Evolutionary conservation across 2,797 vertebrate genomes (phyloP), one percentile per base, ranked within the genome.

Genomic region (Buceros bicornis): DNA sequence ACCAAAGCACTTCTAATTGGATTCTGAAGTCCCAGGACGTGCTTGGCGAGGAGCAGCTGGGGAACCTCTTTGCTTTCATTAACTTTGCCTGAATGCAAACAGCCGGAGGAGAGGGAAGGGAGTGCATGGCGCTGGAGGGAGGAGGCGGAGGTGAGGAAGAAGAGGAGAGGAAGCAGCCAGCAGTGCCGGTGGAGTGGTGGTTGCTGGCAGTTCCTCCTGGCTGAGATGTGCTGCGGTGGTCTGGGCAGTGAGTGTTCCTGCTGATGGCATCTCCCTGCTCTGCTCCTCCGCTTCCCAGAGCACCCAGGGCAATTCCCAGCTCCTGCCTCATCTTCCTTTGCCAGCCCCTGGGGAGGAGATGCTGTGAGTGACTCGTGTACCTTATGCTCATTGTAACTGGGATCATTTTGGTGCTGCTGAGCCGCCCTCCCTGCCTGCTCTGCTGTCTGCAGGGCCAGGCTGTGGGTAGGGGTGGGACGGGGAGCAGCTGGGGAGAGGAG

Each of bases 51-150:
- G 50, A 71, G 58, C 69, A 61, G 80, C 37, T 57, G 72, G 50
- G 28, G 33, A 79, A 43, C 40, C 29, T 26, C 56, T 19, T 62
- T 16, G 43, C 35, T 90, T 56, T 87, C 43, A 31, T 87, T 65
- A 50, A 33, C 45, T 79, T 62, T 42, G 22, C 45, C 33, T 29
- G 25, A 25, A 74, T 51, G 15, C 16, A 33, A 51, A 33, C 3
- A 24, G 33, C 3, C 5, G 17, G 45, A 18, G 8, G 25, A 53
- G 61, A 48, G 43, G 48, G 48, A 45, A 61, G 11, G 57, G 51
- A 56, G 29, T 0, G 5, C 11, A 2, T 0, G 16, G 31, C 0
- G 7, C 40, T 31, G 82, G 57, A 40, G 28, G 45, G n/a, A 53
- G 69, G 51, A 35, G 70, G 3, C 31, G 53, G 47, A 31, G 51